These are phyloP conservation scores for Corvus cornix DNA, from an alignment of 2,113 vertebrate genomes.

Conservation along the genomic window DNA sequence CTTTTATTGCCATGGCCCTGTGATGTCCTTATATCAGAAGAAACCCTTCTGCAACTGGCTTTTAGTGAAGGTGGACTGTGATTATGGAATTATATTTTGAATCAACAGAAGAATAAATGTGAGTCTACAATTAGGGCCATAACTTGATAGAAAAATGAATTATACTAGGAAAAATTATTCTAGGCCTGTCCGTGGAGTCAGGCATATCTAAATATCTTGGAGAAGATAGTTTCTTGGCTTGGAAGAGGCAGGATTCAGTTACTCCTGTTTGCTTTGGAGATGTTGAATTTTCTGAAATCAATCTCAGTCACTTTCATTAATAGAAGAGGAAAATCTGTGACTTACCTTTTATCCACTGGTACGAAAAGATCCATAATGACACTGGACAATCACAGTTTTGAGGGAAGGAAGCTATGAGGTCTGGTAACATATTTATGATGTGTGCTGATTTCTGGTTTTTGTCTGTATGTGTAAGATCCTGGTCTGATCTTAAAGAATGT, in stretches of 20 bases:
- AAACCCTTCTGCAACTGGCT: neutral
- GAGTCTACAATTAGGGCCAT: neutral
- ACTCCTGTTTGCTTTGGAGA: neutral
- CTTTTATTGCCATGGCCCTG: neutral
- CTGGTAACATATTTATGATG: neutral
- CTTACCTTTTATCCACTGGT: neutral
- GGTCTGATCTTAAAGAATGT: neutral
- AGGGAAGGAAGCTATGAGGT: neutral
- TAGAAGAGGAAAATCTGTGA: neutral
- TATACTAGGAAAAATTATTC: neutral
- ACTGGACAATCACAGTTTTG: neutral
- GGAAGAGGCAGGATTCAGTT: neutral
- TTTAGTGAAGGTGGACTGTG: neutral
- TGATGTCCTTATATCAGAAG: neutral
- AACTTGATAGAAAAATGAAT: neutral
- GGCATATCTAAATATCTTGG: neutral
- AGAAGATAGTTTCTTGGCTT: neutral
- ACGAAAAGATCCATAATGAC: neutral
- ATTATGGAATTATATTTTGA: neutral
- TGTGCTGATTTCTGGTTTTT: neutral
- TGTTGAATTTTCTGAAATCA: neutral
- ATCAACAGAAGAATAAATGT: neutral
- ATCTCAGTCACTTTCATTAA: neutral
- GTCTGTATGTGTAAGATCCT: neutral
- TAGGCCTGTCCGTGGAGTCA: neutral